A percentile compares a stretch with the other conserved stretches of the same genome.
phyloP scores from a whole-genome alignment of 2,113 vertebrate genomes.

The Condylura cristata region DNA sequence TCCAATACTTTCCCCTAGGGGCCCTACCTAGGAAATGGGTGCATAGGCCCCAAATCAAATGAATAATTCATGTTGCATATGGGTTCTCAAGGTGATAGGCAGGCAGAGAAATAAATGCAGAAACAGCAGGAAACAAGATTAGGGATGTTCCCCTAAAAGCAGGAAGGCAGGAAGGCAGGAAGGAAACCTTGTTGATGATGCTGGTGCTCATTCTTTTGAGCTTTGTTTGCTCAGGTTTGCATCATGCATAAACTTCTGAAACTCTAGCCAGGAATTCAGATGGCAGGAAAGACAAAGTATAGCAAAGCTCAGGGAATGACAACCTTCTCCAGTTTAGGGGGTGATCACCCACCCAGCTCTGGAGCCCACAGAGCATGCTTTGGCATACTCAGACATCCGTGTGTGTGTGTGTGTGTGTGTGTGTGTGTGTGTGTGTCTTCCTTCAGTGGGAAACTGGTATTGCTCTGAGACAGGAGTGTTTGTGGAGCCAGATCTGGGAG shows the following conservation, averaged over 20 bases:
- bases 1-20: slow-evolving; percentile 72
- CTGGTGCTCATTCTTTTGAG: background rate
- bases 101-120: slow-evolving; percentile 72
- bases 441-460: background rate
- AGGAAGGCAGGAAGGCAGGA: slow-evolving; percentile 20
- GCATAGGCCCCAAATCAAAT: slow-evolving; percentile 77
- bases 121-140: slow-evolving; percentile 71
- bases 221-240: background rate
- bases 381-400: background rate
- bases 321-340: background rate
- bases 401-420: background rate
- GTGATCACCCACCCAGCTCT: background rate
- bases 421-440: background rate
- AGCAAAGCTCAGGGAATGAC: background rate
- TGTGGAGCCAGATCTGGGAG: background rate
- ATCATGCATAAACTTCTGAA: background rate
- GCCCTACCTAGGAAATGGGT: slow-evolving; percentile 73
- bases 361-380: background rate
- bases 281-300: background rate
- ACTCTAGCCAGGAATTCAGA: background rate
- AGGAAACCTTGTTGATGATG: background rate
- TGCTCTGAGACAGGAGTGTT: background rate
- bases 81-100: slow-evolving; percentile 72
- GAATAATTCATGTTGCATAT: slow-evolving; percentile 75
- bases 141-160: background rate